Evolutionary conservation across 2,797 vertebrate genomes (phyloP).

Genomic region (Heterohyrax brucei): DNA sequence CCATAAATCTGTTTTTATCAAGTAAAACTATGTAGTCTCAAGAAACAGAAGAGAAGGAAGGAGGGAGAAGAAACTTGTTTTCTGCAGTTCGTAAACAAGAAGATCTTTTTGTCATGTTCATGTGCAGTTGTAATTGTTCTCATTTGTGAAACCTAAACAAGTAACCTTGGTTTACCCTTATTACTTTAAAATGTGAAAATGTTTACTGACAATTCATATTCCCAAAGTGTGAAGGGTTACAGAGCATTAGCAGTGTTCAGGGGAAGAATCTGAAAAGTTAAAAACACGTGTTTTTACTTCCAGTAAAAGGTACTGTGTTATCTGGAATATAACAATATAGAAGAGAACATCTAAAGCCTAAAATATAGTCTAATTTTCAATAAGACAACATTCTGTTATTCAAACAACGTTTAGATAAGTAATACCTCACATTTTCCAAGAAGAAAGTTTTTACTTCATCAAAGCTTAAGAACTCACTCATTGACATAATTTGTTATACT

Average conservation of each 20-base stretch:
- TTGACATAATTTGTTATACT: conserved; percentile 71
- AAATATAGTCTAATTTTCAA: not conserved
- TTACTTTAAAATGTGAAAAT: conserved; percentile 59
- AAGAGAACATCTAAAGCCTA: conserved; percentile 54
- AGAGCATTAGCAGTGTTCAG: conserved; percentile 50
- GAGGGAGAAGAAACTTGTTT: conserved; percentile 35
- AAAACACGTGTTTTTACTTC: conserved; percentile 28
- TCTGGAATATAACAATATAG: conserved; percentile 45
- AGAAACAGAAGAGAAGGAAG: conserved; percentile 63
- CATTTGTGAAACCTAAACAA: conserved; percentile 35
- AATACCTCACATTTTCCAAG: conserved; percentile 68
- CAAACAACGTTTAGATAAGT: conserved; percentile 47
- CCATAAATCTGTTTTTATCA: conserved; percentile 90
- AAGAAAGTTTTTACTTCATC: conserved; percentile 43
- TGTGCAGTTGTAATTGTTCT: conserved; percentile 76
- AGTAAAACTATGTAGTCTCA: not conserved
- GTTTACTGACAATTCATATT: conserved; percentile 38
- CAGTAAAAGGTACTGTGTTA: conserved; percentile 40
- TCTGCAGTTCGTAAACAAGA: not conserved
- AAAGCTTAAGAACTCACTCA: not conserved
- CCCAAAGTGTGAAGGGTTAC: not conserved
- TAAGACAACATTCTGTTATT: conserved; percentile 47
- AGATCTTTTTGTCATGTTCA: not conserved
- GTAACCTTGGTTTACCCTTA: not conserved
- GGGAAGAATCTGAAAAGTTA: conserved; percentile 36